phyloP scores from a whole-genome alignment of 2,113 vertebrate genomes.

The Phylloscopus trochilus region DNA sequence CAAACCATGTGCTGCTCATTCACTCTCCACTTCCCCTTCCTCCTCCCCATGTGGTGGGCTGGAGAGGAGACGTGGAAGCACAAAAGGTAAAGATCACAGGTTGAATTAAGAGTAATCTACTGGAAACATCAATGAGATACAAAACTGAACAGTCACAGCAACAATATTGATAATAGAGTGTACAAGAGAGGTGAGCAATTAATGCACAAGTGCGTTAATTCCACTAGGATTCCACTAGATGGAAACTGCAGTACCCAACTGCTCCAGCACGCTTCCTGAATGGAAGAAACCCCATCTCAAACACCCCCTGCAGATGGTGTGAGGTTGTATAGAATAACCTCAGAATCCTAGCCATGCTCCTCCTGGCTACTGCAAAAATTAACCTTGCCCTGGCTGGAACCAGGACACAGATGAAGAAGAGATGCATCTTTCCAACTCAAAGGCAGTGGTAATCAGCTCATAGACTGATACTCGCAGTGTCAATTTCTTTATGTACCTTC shows the following conservation, averaged over 20 bases:
- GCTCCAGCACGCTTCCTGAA: accelerated
- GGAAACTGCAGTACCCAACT: background rate
- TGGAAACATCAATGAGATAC: background rate
- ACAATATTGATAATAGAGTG: background rate
- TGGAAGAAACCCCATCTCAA: background rate
- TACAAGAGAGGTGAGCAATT: accelerated
- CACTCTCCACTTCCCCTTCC: background rate
- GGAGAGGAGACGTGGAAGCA: background rate
- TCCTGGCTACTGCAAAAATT: background rate
- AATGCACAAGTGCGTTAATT: accelerated
- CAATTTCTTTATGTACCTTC: background rate
- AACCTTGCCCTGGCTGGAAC: background rate
- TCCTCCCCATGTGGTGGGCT: background rate
- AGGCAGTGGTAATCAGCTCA: background rate
- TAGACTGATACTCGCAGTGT: background rate
- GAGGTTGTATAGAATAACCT: background rate
- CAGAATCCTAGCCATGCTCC: too few species aligned
- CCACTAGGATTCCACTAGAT: background rate
- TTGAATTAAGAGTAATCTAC: background rate
- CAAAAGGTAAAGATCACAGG: background rate
- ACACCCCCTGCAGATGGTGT: background rate
- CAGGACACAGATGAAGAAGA: background rate
- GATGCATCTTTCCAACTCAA: background rate
- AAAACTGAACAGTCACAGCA: background rate
- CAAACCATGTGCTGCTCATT: accelerated